phyloP scores from a whole-genome alignment of 2,113 vertebrate genomes.

The Phylloscopus trochilus region DNA sequence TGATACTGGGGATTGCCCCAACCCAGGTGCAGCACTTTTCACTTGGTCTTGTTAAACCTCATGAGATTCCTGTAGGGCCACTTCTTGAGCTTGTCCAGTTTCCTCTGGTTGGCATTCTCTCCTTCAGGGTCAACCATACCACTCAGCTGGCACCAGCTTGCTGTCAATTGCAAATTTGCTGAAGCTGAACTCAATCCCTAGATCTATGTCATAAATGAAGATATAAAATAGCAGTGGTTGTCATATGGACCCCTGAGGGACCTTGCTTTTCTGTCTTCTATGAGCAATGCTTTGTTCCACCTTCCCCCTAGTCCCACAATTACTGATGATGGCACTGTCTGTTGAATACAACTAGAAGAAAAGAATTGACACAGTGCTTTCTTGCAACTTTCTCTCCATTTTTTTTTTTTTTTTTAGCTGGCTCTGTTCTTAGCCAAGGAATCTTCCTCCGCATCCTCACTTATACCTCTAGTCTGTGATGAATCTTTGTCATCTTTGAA shows the following conservation, averaged over 20 bases:
- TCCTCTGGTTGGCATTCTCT: not conserved
- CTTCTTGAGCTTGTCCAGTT: not conserved
- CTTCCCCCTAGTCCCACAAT: not conserved
- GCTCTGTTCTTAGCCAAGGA: not conserved
- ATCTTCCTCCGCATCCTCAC: not conserved
- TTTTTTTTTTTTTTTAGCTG: not conserved
- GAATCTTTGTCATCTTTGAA: not conserved
- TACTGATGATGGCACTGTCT: not conserved
- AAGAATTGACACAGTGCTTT: not conserved
- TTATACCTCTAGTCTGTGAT: not conserved
- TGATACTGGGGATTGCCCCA: not conserved
- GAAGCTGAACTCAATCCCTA: not conserved
- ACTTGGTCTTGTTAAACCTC: not conserved
- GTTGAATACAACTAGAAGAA: not conserved
- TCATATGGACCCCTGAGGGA: not conserved
- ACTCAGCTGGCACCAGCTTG: not conserved
- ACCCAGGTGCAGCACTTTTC: not conserved
- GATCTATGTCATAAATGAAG: not conserved
- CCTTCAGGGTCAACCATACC: not conserved
- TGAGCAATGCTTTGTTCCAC: not conserved
- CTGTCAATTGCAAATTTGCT: not conserved
- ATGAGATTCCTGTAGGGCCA: not conserved
- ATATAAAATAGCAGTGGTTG: not conserved
- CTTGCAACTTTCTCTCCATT: not conserved
- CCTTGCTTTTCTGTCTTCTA: not conserved